Base-by-base conservation (phyloP, 2,113 vertebrate species). In the Stegostoma tigrinum region DNA sequence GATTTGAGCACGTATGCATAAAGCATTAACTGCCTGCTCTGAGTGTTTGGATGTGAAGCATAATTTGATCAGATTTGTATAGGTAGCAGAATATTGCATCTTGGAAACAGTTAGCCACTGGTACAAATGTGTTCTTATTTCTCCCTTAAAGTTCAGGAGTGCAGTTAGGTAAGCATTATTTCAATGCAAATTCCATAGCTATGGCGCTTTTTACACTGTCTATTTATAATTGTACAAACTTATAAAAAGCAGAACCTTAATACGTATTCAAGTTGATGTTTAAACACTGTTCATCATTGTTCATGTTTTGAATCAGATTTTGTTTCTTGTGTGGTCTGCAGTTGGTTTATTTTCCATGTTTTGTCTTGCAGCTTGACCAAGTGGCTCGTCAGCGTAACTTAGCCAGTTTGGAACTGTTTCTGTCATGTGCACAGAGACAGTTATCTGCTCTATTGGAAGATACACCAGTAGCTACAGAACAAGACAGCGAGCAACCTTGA, bases 341-440 rank as follows among this genome's bases (percentile, higher is more conserved):
- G 21, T 0, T 70, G 66, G 87, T 94, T 94, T 48, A 72, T 70
- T 52, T 78, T 83, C 17, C 27, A 48, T 83, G 23, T 85, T 95
- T 95, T 91, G 24, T 72, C 30, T 94, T 67, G 96, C 97, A 98
- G 98, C 97, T 98, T 67, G 98, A 98, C 96, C 97, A 98, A 96
- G 97, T 97, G 90, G 96, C 97, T 67, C 98, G 97, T 45, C 98
- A 98, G 86, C 97, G 97, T 96, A 97, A 97, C 97, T 97, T 98
- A 38, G 97, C 97, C 96, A 98, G 98, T 96, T 96, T 98, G 98
- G 98, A 98, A 96, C 97, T 98, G 55, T 98, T 98, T 97, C 97
- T 98, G n/a, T 98, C 98, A 19, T 98, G 98, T 96, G 98, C 98
- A 38, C 98, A 98, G 96, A 98, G 98, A 93, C 98, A 98, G 96